Percentiles rank a stretch among this genome's conserved stretches.
These are phyloP conservation scores for Petrolisthes cinctipes DNA, from an alignment of 2,888 invertebrate genomes.

Conservation along the genomic window DNA sequence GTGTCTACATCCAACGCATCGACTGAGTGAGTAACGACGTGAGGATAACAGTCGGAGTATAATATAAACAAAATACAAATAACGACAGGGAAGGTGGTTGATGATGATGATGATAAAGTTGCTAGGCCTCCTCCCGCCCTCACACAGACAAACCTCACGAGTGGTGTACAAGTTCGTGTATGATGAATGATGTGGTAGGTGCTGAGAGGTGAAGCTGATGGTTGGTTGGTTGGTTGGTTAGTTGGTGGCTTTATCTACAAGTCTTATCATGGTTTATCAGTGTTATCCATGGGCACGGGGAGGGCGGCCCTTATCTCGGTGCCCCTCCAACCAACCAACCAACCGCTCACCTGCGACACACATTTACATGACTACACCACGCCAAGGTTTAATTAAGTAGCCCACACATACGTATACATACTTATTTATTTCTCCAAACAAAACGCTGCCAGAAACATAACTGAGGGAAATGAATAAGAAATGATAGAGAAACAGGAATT, in stretches of 20 bases:
- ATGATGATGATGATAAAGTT: too few species aligned
- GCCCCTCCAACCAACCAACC: background rate
- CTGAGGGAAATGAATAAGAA: too few species aligned
- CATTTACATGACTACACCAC: background rate
- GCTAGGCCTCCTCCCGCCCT: background rate
- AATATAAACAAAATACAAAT: too few species aligned
- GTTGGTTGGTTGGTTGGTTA: background rate
- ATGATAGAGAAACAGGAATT: too few species aligned
- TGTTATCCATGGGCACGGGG: slow-evolving; percentile 33
- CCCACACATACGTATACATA: background rate
- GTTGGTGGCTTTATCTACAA: slow-evolving; percentile 18
- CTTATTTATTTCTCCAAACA: background rate
- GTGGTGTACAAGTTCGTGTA: background rate
- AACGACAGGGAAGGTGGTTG: too few species aligned
- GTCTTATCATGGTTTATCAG: slow-evolving; percentile 25
- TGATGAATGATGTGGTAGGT: background rate
- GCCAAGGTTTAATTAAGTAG: background rate
- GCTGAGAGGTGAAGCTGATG: background rate
- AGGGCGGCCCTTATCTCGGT: slow-evolving; percentile 5
- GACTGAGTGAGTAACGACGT: too few species aligned
- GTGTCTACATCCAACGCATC: too few species aligned
- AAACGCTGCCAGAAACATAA: too few species aligned
- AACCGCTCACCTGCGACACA: background rate
- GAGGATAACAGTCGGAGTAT: too few species aligned
- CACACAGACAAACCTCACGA: background rate